phyloP scores from a whole-genome alignment of 2,113 vertebrate genomes.

The Neoarius graeffei region DNA sequence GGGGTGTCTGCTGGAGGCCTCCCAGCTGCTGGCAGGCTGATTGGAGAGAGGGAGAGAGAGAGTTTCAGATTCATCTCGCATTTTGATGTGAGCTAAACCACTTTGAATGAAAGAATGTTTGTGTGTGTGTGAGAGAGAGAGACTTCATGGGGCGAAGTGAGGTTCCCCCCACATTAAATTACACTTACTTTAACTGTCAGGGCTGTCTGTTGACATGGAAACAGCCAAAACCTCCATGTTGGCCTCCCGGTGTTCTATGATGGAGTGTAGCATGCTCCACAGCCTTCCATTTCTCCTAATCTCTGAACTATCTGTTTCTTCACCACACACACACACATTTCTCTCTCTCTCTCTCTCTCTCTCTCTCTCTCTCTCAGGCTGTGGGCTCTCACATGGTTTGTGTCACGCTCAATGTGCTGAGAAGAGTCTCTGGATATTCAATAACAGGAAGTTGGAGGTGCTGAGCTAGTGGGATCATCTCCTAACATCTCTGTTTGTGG shows the following conservation, averaged over 20 bases:
- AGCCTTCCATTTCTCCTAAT: slow-evolving; percentile 42
- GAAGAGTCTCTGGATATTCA: slow-evolving; percentile 56
- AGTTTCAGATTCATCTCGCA: background rate
- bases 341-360: slow-evolving; percentile 10
- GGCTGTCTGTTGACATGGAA: slow-evolving; percentile 52
- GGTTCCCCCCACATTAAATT: slow-evolving; percentile 32
- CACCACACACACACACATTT: background rate
- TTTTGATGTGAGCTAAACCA: slow-evolving; percentile 67
- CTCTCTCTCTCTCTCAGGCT: background rate
- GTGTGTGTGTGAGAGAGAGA: background rate
- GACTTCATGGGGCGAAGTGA: slow-evolving; percentile 26
- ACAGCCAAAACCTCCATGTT: slow-evolving; percentile 44
- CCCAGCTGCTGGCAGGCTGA: slow-evolving; percentile 75
- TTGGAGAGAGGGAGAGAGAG: slow-evolving; percentile 63
- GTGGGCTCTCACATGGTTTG: slow-evolving; percentile 43
- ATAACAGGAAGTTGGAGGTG: slow-evolving; percentile 68
- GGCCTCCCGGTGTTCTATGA: slow-evolving; percentile 40
- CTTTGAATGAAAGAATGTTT: slow-evolving; percentile 67
- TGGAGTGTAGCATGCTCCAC: slow-evolving; percentile 42
- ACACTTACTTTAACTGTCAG: slow-evolving; percentile 51
- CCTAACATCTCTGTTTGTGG: slow-evolving; percentile 39
- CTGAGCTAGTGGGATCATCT: slow-evolving; percentile 52
- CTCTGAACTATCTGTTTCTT: slow-evolving; percentile 41
- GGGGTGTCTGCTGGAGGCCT: slow-evolving; percentile 74
- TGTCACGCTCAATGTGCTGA: slow-evolving; percentile 47